Base-by-base conservation (phyloP, 2,113 vertebrate species). In the Penelope pileata region DNA sequence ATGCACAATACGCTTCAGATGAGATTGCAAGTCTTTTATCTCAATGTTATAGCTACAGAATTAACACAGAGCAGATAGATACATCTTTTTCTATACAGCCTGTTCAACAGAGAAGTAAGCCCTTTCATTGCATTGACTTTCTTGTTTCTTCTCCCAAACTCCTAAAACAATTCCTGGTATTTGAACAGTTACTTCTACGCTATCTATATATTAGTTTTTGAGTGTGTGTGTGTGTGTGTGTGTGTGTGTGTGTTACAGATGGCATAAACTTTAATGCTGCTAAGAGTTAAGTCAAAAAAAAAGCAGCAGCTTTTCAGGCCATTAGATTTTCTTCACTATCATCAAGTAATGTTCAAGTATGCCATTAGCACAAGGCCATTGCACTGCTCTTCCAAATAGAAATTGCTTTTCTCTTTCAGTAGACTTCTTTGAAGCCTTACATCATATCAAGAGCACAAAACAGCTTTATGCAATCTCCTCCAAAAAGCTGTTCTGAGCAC, bases 381-480 rank as follows among this genome's bases (percentile, higher is more conserved):
- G 87, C 59, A 68, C 3, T 4, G 42, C 47, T 83, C 70, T 91
- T 62, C 82, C 59, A 90, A 90, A 80, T 0, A 83, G 67, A 88
- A 95, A 95, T 59, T 86, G 88, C 85, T 94, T 93, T 96, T 96
- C 86, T 93, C 81, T 97, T 96, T 95, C 84, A 75, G 80, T 9
- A 48, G 63, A 69, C 51, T 60, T 94, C 94, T 94, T 95, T 96
- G 96, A 96, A 96, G 86, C 82, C 63, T 81, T 72, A 64, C 76
- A 95, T 90, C 40, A 32, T 69, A 92, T 76, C 53, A 95, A 95
- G 60, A 78, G 86, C 75, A 97, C 91, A 95, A 96, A 96, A 94
- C 88, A 93, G 93, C 94, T 96, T 91, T 96, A 91, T 91, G 88
- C 89, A 97, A 97, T 77, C 88, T 96, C 86, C 90, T 96, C 86